A percentile compares a stretch with the other conserved stretches of the same genome.
Evolutionary conservation across 2,888 invertebrate species (phyloP).

Genomic region (Drosophila anceps): DNA sequence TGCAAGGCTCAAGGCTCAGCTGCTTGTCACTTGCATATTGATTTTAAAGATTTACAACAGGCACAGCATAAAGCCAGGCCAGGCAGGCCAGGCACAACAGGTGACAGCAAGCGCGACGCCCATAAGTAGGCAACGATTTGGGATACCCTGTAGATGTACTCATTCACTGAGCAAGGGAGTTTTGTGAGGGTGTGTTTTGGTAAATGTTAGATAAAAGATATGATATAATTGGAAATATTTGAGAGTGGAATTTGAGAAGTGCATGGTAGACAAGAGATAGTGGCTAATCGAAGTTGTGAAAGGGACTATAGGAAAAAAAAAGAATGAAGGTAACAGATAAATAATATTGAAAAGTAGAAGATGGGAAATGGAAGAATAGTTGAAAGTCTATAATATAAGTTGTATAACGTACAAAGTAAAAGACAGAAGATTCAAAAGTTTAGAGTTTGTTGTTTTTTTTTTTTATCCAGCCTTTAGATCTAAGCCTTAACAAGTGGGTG

Average conservation of each 20-base stretch:
- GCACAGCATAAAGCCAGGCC: slow-evolving; percentile 28
- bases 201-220: neutral
- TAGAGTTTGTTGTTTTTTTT: no score
- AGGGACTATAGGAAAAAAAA: neutral
- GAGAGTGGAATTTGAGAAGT: neutral
- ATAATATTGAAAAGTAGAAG: neutral
- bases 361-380: no score
- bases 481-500: no score
- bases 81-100: slow-evolving; percentile 41
- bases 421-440: no score
- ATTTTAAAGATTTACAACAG: slow-evolving; percentile 73
- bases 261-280: neutral
- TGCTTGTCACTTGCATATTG: slow-evolving; percentile 70
- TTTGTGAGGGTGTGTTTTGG: neutral
- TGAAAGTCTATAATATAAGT: no score
- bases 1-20: slow-evolving; percentile 35
- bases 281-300: neutral
- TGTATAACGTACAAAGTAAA: no score
- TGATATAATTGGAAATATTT: neutral
- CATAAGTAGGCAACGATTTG: slow-evolving; percentile 48
- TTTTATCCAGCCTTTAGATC: no score
- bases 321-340: neutral
- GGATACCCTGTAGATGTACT: slow-evolving; percentile 24
- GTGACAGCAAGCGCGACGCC: slow-evolving; percentile 36
- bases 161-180: neutral